Evolutionary conservation across 2,797 vertebrate genomes (phyloP).

Genomic region (Amniataba percoides): DNA sequence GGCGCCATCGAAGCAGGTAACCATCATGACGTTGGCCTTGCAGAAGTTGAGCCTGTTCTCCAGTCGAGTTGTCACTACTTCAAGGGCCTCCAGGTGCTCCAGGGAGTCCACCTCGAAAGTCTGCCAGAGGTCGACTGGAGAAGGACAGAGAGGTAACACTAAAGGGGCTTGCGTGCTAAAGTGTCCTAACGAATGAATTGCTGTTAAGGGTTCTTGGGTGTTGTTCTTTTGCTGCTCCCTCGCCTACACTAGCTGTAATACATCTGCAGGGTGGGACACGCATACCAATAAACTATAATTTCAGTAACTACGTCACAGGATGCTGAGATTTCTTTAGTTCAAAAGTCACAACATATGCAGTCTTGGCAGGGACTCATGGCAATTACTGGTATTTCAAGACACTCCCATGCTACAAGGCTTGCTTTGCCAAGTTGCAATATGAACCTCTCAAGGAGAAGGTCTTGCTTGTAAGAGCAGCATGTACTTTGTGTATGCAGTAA

Average conservation of each 20-base stretch:
- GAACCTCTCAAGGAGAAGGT: too few relatives aligned
- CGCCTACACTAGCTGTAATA: not conserved
- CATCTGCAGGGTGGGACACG: not conserved
- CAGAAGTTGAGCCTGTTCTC: constrained; percentile 91
- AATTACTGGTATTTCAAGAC: not conserved
- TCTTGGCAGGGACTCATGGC: too few relatives aligned
- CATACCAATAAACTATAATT: not conserved
- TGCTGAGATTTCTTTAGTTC: not conserved
- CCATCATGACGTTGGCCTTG: constrained; percentile 94
- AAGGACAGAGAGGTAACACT: constrained; percentile 17
- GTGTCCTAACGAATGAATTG: not conserved
- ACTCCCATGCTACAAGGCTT: not conserved
- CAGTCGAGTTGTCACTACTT: constrained; percentile 90
- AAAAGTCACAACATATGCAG: not conserved
- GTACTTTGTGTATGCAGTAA: not conserved
- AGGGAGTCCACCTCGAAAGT: constrained; percentile 93
- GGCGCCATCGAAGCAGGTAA: constrained; percentile 92
- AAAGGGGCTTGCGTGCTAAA: not conserved
- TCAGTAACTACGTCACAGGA: not conserved
- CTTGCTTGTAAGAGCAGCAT: not conserved
- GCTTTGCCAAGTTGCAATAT: not conserved
- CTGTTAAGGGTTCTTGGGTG: not conserved
- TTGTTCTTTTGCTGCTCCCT: too few relatives aligned
- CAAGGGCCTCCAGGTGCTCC: constrained; percentile 93
- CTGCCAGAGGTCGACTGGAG: constrained; percentile 91